Evolutionary conservation across 2,113 vertebrate species (phyloP).

Genomic region (Vimba vimba): DNA sequence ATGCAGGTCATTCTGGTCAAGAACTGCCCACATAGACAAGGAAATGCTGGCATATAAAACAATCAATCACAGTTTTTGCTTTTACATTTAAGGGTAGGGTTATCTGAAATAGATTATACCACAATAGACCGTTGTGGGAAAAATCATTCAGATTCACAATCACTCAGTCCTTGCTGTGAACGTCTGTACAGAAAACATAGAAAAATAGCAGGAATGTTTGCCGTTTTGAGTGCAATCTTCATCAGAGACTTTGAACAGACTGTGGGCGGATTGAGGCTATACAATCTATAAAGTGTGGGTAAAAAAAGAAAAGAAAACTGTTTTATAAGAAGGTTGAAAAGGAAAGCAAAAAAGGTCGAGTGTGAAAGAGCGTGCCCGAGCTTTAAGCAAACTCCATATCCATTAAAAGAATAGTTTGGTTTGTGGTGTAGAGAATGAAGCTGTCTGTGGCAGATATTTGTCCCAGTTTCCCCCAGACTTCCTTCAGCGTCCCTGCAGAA

Average conservation of each 20-base stretch:
- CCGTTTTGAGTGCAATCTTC: not conserved
- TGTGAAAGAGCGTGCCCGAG: not conserved
- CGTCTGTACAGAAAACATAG: not conserved
- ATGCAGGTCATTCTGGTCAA: not conserved
- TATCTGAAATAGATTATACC: constrained; percentile 5
- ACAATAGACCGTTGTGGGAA: not conserved
- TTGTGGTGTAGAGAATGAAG: constrained; percentile 35
- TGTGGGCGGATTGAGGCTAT: constrained; percentile 5
- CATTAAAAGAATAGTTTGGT: constrained; percentile 43
- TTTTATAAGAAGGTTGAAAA: constrained; percentile 7
- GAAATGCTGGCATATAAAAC: not conserved
- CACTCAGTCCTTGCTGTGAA: not conserved
- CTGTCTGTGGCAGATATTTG: constrained; percentile 41
- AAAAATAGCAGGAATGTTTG: not conserved
- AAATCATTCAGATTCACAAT: not conserved
- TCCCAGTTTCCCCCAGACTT: constrained; percentile 54
- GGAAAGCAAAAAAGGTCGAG: constrained; percentile 1
- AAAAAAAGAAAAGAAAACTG: not conserved
- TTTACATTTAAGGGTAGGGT: not conserved
- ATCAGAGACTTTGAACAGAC: not conserved
- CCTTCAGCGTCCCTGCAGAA: constrained; percentile 37
- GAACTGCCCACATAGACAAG: not conserved
- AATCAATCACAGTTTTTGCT: not conserved
- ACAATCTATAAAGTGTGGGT: not conserved
- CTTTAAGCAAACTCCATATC: constrained; percentile 25